phyloP scores from a whole-genome alignment of 2,113 vertebrate species.

The Eonycteris spelaea region DNA sequence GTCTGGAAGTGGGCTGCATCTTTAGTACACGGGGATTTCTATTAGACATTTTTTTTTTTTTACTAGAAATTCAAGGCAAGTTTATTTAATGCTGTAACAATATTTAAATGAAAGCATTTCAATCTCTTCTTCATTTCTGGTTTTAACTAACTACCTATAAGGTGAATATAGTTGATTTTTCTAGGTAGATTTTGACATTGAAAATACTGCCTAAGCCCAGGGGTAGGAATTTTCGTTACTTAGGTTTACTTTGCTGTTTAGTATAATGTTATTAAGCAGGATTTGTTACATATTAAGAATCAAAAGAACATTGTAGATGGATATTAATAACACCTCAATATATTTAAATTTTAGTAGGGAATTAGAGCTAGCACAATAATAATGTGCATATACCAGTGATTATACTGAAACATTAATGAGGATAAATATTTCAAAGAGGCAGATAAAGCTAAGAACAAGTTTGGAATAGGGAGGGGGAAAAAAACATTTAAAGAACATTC shows the following conservation, averaged over 20 bases:
- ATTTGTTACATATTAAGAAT: conserved; percentile 40
- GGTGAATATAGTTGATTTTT: conserved; percentile 10
- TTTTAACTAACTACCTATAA: conserved; percentile 11
- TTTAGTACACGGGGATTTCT: background rate
- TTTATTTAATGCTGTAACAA: conserved; percentile 1
- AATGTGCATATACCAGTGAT: background rate
- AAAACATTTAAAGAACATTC: conserved; percentile 24
- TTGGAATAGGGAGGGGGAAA: background rate
- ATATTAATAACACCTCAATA: conserved; percentile 34
- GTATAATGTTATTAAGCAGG: conserved; percentile 12
- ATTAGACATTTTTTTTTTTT: conserved; percentile 43
- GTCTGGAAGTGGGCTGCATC: background rate
- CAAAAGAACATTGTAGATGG: conserved; percentile 28
- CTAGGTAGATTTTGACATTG: conserved; percentile 46
- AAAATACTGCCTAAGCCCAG: background rate
- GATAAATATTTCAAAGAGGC: conserved; percentile 12
- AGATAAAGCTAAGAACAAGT: conserved; percentile 31
- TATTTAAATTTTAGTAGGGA: conserved; percentile 26
- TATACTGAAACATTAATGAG: background rate
- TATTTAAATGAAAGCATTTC: conserved; percentile 47
- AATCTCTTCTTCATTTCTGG: background rate
- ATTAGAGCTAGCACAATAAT: conserved; percentile 26
- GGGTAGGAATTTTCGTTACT: conserved; percentile 46
- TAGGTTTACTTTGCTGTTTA: conserved; percentile 36
- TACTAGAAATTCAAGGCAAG: conserved; percentile 27